phyloP scores from a whole-genome alignment of 2,113 vertebrate genomes.

The Barbus barbus region DNA sequence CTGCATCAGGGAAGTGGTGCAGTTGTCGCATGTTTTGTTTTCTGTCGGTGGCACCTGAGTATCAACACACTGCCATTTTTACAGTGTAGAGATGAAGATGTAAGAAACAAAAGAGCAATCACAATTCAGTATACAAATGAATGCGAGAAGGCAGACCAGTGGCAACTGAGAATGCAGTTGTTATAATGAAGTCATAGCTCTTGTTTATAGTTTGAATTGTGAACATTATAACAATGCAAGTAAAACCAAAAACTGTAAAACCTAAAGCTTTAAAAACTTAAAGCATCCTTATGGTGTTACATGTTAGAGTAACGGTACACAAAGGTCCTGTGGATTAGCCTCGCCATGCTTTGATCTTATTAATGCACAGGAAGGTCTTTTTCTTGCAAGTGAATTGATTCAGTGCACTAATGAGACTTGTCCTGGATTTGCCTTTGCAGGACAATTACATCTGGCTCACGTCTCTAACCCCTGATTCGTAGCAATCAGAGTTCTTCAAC shows the following conservation, averaged over 20 bases:
- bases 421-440: constrained; percentile 11
- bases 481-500: neutral
- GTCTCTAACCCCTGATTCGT: neutral
- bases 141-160: neutral
- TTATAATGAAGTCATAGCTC: neutral
- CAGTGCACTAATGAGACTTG: constrained; percentile 16
- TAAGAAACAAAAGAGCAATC: neutral
- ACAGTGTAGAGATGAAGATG: neutral
- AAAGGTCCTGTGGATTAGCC: neutral
- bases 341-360: constrained; percentile 15
- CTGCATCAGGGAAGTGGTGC: neutral
- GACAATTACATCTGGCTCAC: neutral
- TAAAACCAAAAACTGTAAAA: neutral
- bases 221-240: neutral
- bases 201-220: neutral
- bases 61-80: neutral
- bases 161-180: neutral
- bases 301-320: neutral
- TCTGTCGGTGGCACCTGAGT: neutral
- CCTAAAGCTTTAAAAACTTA: neutral
- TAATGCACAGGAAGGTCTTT: constrained; percentile 28
- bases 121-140: neutral
- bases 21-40: neutral
- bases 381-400: constrained; percentile 24
- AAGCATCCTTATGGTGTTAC: neutral